Base-by-base conservation (phyloP, 2,113 vertebrate genomes). In the Theristicus caerulescens region DNA sequence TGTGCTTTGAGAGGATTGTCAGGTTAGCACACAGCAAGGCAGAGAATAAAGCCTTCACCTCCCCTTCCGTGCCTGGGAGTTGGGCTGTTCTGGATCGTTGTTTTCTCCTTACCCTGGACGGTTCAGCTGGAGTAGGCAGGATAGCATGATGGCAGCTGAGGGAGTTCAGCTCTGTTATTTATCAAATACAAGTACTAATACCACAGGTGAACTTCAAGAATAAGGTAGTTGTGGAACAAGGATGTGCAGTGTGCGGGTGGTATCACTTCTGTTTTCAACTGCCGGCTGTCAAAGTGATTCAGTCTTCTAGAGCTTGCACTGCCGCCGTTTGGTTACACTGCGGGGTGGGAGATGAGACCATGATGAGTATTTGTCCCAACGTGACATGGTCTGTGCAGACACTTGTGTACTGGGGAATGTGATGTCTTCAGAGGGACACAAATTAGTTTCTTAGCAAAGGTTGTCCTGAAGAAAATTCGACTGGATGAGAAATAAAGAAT, bases 291-390 rank as follows among this genome's bases (percentile, higher is more conserved):
- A 22, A 25, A 29, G 61, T 10, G 38, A 13, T 19, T 22, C 26
- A 22, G 44, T 13, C 59, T 14, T 22, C 26, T 26, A 5, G 61
- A 59, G 54, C 59, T 7, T 11, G 11, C 7, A 1, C 32, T 46
- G 57, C 65, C 26, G 4, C 34, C 0, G 0, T 9, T 25, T 11
- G 3, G 3, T 22, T 29, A 7, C 9, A 1, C 4, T 11, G 16
- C 1, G 0, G 81, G 40, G n/a, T 4, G 7, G 64, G 31, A 27
- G 69, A 7, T 17, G 36, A n/a, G 54, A 2, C 46, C 27, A 1
- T 2, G 32, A 14, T 3, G 24, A 42, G 49, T 8, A 2, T 27
- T 24, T 36, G 57, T 57, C 64, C 32, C 16, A 4, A 29, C 1
- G 42, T 44, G 31, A 11, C 24, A 2, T 5, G 26, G 11, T 6